Percentiles rank a stretch among this genome's conserved stretches.
These are phyloP conservation scores for Anadara kagoshimensis DNA, from an alignment of 1,140 invertebrate species.

Conservation along the genomic window DNA sequence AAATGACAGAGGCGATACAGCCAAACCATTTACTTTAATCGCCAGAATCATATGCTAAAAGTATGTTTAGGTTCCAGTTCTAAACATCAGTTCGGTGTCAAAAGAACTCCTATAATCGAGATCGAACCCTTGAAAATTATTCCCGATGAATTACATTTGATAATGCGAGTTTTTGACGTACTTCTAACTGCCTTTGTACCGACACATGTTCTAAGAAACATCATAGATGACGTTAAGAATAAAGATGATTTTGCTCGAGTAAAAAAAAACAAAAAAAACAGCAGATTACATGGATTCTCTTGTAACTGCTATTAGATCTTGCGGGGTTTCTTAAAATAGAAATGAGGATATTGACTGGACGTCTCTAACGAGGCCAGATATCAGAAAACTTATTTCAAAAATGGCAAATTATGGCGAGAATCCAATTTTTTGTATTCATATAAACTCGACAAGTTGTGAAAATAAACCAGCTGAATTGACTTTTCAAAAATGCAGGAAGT, in stretches of 20 bases:
- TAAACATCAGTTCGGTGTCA: background rate
- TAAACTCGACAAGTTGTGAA: no score
- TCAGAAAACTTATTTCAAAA: background rate
- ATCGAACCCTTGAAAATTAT: background rate
- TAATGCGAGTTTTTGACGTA: constrained; percentile 4
- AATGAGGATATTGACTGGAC: background rate
- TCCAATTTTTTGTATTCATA: no score
- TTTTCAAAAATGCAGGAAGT: no score
- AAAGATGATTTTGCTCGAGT: background rate
- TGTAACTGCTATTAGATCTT: background rate
- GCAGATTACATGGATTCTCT: background rate
- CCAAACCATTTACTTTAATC: background rate
- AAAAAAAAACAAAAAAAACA: background rate
- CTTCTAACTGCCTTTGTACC: no score
- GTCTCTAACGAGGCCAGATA: background rate
- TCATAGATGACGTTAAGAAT: constrained; percentile 5
- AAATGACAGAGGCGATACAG: background rate
- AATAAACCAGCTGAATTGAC: no score
- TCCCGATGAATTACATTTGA: constrained; percentile 3
- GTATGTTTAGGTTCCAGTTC: background rate
- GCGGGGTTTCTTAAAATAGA: constrained; percentile 6
- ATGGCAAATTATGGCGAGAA: no score
- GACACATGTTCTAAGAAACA: background rate
- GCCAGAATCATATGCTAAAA: background rate
- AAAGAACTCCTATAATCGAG: background rate